These are phyloP conservation scores for Solenopsis invicta DNA, from an alignment of 1,140 invertebrate species.

Conservation along the genomic window DNA sequence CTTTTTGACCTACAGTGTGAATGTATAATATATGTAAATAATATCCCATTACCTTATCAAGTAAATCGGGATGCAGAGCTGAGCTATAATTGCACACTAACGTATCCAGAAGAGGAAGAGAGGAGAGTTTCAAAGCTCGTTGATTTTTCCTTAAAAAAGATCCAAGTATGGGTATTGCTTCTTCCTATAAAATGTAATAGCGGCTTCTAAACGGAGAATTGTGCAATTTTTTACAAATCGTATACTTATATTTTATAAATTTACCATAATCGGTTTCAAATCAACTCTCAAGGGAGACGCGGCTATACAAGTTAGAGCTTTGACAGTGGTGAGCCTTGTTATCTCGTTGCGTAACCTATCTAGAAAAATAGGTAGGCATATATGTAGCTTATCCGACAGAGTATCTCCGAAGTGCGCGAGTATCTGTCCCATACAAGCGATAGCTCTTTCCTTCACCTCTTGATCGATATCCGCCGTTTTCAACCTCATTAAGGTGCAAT, in stretches of 20 bases:
- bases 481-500: constrained; percentile 94
- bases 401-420: constrained; percentile 96
- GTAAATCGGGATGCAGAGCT: constrained; percentile 90
- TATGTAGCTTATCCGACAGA: constrained; percentile 91
- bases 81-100: constrained; percentile 95
- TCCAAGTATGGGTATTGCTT: constrained; percentile 96
- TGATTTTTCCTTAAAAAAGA: constrained; percentile 99
- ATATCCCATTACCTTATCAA: constrained; percentile 89
- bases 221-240: constrained; percentile 4
- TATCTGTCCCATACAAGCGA: constrained; percentile 98
- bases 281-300: constrained; percentile 96
- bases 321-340: constrained; percentile 97
- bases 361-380: constrained; percentile 97
- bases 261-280: constrained; percentile 93
- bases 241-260: constrained; percentile 24
- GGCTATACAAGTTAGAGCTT: constrained; percentile 97
- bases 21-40: not conserved
- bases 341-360: constrained; percentile 98
- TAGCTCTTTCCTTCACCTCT: constrained; percentile 99
- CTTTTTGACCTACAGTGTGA: too few species aligned
- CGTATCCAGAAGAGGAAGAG: constrained; percentile 96
- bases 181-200: constrained; percentile 87
- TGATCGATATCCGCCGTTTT: constrained; percentile 99
- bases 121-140: constrained; percentile 96
- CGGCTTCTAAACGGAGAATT: constrained; percentile 1